These are phyloP conservation scores for Phrynosoma blainvillii DNA, from an alignment of 2,113 vertebrate genomes.

Conservation along the genomic window DNA sequence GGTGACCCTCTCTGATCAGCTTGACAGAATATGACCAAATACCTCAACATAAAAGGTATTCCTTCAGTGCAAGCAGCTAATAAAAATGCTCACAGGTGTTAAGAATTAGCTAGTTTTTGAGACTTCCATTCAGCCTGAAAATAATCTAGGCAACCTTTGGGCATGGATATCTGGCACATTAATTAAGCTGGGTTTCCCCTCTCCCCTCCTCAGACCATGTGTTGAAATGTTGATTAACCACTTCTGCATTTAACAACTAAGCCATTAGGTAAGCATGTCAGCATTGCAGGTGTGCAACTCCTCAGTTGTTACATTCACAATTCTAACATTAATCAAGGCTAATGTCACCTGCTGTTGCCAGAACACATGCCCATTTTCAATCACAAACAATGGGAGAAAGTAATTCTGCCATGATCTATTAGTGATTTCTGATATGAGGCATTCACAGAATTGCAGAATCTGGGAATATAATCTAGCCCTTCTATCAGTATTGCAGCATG, in stretches of 20 bases:
- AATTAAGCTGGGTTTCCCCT: conserved; percentile 59
- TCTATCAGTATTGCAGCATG: neutral
- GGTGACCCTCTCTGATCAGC: conserved; percentile 60
- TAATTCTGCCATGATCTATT: conserved; percentile 22
- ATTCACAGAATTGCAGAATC: neutral
- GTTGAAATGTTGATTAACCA: conserved; percentile 64
- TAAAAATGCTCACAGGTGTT: conserved; percentile 70
- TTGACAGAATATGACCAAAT: conserved; percentile 55
- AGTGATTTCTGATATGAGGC: conserved; percentile 1
- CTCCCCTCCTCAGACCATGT: conserved; percentile 45
- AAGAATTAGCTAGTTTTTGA: conserved; percentile 67
- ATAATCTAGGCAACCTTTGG: conserved; percentile 69
- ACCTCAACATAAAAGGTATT: conserved; percentile 63
- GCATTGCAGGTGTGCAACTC: conserved; percentile 59
- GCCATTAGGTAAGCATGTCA: conserved; percentile 49
- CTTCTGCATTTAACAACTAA: conserved; percentile 49
- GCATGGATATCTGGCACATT: conserved; percentile 65
- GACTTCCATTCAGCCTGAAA: conserved; percentile 69
- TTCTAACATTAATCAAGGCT: conserved; percentile 48
- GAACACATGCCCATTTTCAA: conserved; percentile 42
- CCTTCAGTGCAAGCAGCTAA: conserved; percentile 61
- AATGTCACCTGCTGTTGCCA: conserved; percentile 36
- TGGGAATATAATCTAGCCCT: neutral
- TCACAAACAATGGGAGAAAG: conserved; percentile 26
- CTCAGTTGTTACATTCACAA: conserved; percentile 44